Conservation (phyloP, 2,797 vertebrate genomes). For the Leptodactylus fallax region DNA sequence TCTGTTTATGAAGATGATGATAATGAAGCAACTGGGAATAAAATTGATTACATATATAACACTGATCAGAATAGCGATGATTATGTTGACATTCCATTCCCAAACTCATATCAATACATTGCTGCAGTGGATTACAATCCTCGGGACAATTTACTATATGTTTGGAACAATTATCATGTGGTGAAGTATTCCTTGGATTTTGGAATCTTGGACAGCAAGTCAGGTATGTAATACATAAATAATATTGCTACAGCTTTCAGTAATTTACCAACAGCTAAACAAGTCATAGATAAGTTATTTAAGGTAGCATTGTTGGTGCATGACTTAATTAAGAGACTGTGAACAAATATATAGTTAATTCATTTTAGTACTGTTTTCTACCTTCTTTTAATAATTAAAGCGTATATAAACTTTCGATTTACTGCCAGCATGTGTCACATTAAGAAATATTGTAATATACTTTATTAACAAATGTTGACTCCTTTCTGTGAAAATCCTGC, state of each 20-base stretch:
- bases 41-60: conserved; percentile 99
- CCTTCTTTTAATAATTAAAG: too few species aligned
- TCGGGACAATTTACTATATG: conserved; percentile 96
- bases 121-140: conserved; percentile 99
- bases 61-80: conserved; percentile 96
- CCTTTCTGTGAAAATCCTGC: too few species aligned
- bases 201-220: conserved; percentile 89
- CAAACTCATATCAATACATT: conserved; percentile 98
- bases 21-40: conserved; percentile 98
- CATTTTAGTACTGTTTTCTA: too few species aligned
- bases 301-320: too few species aligned
- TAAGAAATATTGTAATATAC: too few species aligned
- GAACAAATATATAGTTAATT: too few species aligned
- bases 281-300: too few species aligned
- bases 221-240: conserved; percentile 80
- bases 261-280: too few species aligned
- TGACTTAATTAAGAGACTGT: too few species aligned
- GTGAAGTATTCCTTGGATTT: conserved; percentile 98
- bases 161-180: conserved; percentile 99
- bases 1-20: conserved; percentile 98
- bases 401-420: too few species aligned
- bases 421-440: too few species aligned
- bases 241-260: neutral
- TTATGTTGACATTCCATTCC: conserved; percentile 93
- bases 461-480: too few species aligned